Conservation (phyloP, 1,140 invertebrate genomes). For the Drosophila miranda region DNA sequence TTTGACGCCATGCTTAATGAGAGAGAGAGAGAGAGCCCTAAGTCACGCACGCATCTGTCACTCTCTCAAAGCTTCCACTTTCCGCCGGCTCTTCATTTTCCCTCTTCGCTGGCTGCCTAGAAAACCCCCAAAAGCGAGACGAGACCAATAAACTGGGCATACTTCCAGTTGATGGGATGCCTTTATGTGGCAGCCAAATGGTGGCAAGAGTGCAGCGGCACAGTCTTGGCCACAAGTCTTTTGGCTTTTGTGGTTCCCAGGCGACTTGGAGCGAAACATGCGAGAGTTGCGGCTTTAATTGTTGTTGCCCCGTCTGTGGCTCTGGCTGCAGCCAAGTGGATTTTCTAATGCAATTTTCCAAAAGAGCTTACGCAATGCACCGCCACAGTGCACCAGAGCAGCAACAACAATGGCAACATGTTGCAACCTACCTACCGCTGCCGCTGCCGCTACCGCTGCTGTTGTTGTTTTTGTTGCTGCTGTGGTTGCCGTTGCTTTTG, state of each 20-base stretch:
- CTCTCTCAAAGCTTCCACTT: too few relatives aligned
- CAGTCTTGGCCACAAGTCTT: conserved; percentile 8
- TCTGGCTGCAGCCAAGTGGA: conserved; percentile 64
- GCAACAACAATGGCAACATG: conserved; percentile 47
- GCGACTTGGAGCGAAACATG: conserved; percentile 73
- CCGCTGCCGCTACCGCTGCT: background rate
- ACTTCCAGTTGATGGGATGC: conserved; percentile 12
- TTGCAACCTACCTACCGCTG: conserved; percentile 22
- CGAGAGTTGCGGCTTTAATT: conserved; percentile 74
- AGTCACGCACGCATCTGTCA: too few relatives aligned
- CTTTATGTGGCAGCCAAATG: conserved; percentile 27
- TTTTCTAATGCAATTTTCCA: conserved; percentile 78
- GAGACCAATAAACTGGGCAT: conserved; percentile 23
- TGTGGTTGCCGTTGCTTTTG: background rate
- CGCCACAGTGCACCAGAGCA: conserved; percentile 30
- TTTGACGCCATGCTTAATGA: too few relatives aligned
- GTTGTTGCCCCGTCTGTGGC: conserved; percentile 60
- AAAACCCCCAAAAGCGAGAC: conserved; percentile 15
- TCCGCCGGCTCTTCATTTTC: too few relatives aligned
- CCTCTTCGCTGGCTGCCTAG: conserved; percentile 23
- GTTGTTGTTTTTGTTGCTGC: too few relatives aligned
- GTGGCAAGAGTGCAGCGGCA: conserved; percentile 18
- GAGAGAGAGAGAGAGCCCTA: too few relatives aligned
- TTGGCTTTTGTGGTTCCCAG: conserved; percentile 77
- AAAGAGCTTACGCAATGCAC: conserved; percentile 65